A percentile compares a stretch with the other conserved stretches of the same genome.
These are phyloP conservation scores for Frieseomelitta varia DNA, from an alignment of 1,140 invertebrate species.

Conservation along the genomic window DNA sequence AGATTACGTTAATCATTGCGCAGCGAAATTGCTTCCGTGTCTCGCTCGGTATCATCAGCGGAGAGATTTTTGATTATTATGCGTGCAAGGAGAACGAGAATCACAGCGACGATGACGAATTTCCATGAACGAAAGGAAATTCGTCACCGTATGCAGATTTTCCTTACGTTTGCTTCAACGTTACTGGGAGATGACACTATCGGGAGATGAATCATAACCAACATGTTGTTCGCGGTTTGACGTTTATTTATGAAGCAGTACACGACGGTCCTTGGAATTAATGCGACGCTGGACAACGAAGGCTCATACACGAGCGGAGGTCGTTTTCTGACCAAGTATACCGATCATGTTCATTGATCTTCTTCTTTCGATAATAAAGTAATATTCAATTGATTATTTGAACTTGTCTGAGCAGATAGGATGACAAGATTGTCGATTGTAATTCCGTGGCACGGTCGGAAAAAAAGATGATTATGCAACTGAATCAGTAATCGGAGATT, in stretches of 20 bases:
- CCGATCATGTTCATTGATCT: neutral
- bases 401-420: too few species aligned
- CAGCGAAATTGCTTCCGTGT: neutral
- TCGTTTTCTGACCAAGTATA: neutral
- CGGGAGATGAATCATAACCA: constrained; percentile 28
- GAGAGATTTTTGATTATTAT: neutral
- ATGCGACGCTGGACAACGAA: neutral
- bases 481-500: too few species aligned
- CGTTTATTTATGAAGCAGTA: constrained; percentile 42
- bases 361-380: neutral
- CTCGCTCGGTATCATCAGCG: neutral
- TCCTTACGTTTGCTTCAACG: neutral
- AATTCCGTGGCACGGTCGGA: too few species aligned
- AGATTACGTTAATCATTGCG: constrained; percentile 26
- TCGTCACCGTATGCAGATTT: constrained; percentile 1
- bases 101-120: constrained; percentile 9
- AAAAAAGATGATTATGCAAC: too few species aligned
- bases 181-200: neutral
- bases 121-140: neutral
- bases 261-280: constrained; percentile 34
- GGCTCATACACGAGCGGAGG: constrained; percentile 18
- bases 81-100: neutral
- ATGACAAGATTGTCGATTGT: too few species aligned
- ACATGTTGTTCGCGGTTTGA: neutral
- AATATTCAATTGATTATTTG: too few species aligned